Evolutionary conservation across 2,113 vertebrate genomes (phyloP), one percentile per base, ranked within the genome.

Genomic region (Uropsilus gracilis): DNA sequence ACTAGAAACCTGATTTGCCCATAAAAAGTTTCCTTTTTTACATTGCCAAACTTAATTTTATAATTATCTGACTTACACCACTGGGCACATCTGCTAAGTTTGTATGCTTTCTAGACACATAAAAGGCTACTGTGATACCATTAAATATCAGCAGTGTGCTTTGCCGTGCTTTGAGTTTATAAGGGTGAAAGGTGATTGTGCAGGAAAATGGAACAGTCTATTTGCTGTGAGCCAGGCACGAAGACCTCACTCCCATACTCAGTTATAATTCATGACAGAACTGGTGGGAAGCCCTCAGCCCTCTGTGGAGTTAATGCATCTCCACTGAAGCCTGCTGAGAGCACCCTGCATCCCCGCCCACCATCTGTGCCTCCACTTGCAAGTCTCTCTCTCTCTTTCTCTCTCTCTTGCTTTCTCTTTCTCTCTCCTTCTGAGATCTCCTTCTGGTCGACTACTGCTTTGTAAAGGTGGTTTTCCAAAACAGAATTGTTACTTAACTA

Each of bases 191-290:
- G 98, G 98, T 98, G 98, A 96, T 90, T 86, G 97, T 98, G 97
- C 94, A 97, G 92, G 98, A 98, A 98, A 98, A 98, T 97, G 96
- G 98, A 98, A 96, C 97, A 94, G 95, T 98, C 95, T 98, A 98
- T 98, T 98, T 98, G 96, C 98, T 96, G 95, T 97, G 97, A 98
- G 98, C 97, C 98, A 97, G 97, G 98, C 98, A 95, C 96, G 95
- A 96, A 97, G 98, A 98, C 98, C 97, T 98, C 97, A 88, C 97
- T 98, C 97, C 96, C 95, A 46, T 97, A 95, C 97, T 98, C 98
- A 98, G 98, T 98, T 98, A 98, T 99, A 98, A 99, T 98, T 98
- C 98, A 98, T 98, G 98, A 98, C 95, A 95, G 96, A 95, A 85
- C 98, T 97, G 97, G 98, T 98, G 98, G 98, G 98, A 97, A 98